Percentiles rank a stretch among this genome's conserved stretches.
Conservation (phyloP, 2,888 invertebrate genomes). For the Zhengitettix transpicula region DNA sequence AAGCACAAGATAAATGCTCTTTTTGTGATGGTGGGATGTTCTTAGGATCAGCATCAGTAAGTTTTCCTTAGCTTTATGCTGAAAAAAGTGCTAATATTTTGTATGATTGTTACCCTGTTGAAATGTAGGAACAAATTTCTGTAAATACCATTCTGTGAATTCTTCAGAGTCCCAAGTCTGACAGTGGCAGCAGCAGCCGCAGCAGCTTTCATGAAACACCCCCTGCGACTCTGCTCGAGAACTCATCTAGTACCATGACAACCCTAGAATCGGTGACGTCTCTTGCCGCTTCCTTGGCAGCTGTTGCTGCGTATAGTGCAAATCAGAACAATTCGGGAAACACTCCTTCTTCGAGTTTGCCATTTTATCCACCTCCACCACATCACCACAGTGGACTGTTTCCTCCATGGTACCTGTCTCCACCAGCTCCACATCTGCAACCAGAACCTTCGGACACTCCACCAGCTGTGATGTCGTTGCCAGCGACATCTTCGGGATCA, state of each 20-base stretch:
- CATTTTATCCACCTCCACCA: conserved; percentile 22
- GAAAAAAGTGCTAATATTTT: no score
- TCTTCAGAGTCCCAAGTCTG: conserved; percentile 10
- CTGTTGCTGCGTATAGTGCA: conserved; percentile 40
- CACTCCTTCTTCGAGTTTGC: conserved; percentile 13
- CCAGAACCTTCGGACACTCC: conserved; percentile 20
- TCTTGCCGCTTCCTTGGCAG: conserved; percentile 50
- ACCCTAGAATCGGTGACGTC: conserved; percentile 18
- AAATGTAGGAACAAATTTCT: not conserved
- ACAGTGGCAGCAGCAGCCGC: conserved; percentile 10
- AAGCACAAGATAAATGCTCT: conserved; percentile 61
- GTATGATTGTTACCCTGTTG: not conserved
- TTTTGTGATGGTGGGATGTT: conserved; percentile 40
- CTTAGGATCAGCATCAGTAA: conserved; percentile 9
- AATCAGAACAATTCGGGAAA: conserved; percentile 1
- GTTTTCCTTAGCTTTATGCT: not conserved
- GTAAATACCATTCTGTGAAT: not conserved
- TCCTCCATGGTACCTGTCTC: conserved; percentile 28
- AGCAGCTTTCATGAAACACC: conserved; percentile 10
- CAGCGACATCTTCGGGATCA: conserved; percentile 20
- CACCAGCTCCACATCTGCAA: conserved; percentile 24
- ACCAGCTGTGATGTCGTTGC: conserved; percentile 25
- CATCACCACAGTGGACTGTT: conserved; percentile 16
- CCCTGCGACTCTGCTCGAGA: conserved; percentile 6
- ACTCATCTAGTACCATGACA: conserved; percentile 11